A percentile compares a stretch with the other conserved stretches of the same genome.
Conservation (phyloP, 2,888 invertebrate species). For the Achlya flavicornis region DNA sequence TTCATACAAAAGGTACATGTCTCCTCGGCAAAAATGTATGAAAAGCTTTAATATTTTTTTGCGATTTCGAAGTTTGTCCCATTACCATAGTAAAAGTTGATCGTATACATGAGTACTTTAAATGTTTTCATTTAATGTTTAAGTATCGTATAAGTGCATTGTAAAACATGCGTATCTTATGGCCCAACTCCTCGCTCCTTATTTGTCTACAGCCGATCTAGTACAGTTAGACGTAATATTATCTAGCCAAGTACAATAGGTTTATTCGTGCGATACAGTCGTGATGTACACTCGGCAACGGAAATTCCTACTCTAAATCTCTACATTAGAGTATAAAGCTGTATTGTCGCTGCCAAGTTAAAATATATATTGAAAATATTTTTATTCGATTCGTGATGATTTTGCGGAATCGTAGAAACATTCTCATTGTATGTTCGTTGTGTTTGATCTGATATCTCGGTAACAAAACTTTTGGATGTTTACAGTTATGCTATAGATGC, state of each 20-base stretch:
- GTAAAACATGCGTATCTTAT: conserved; percentile 22
- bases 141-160: too few species aligned
- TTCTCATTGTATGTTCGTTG: conserved; percentile 15
- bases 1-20: too few species aligned
- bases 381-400: conserved; percentile 15
- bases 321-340: not conserved
- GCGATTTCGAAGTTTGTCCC: too few species aligned
- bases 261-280: conserved; percentile 77
- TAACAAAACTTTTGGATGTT: not conserved
- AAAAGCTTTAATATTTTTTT: too few species aligned
- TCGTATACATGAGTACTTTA: too few species aligned
- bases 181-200: conserved; percentile 58
- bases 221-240: conserved; percentile 79
- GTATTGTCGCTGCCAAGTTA: not conserved
- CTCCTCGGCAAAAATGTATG: too few species aligned
- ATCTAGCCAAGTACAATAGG: conserved; percentile 65
- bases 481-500: conserved; percentile 5
- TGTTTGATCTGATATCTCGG: conserved; percentile 10
- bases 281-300: conserved; percentile 60
- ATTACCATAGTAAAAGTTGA: too few species aligned
- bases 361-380: conserved; percentile 9
- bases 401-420: conserved; percentile 12
- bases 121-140: too few species aligned
- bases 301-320: conserved; percentile 27
- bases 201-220: conserved; percentile 73